A percentile compares a stretch with the other conserved stretches of the same genome.
Evolutionary conservation across 23 tunicate species (phyloP).

Genomic region (Styela plicata): DNA sequence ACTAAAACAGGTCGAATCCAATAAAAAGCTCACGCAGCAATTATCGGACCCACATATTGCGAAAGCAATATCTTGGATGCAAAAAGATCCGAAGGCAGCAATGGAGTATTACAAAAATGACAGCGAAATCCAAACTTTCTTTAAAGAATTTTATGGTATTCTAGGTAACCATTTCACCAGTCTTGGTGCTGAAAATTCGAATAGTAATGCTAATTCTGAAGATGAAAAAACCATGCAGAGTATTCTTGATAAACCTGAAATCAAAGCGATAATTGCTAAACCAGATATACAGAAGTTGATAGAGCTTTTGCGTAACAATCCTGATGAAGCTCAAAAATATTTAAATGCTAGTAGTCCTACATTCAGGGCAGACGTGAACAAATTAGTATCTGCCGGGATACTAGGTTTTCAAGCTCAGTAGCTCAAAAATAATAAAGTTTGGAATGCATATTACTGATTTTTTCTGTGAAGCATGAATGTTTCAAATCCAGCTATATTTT

Average conservation of each 20-base stretch:
- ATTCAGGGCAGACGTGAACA: conserved; percentile 68
- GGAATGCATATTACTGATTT: too few species aligned
- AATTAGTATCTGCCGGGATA: conserved; percentile 49
- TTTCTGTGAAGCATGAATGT: too few species aligned
- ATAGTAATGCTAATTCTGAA: conserved; percentile 20
- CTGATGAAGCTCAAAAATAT: conserved; percentile 51
- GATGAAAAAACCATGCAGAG: conserved; percentile 50
- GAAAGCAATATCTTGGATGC: conserved; percentile 64
- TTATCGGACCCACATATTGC: conserved; percentile 65
- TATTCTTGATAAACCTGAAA: conserved; percentile 55
- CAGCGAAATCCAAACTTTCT: conserved; percentile 57
- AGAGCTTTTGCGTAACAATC: conserved; percentile 36
- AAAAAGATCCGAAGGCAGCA: conserved; percentile 70
- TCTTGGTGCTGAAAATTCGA: conserved; percentile 30
- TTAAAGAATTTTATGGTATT: conserved; percentile 61
- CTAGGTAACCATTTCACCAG: conserved; percentile 68
- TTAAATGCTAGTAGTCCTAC: conserved; percentile 37
- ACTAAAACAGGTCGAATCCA: conserved; percentile 53
- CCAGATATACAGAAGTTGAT: conserved; percentile 56
- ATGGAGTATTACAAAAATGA: conserved; percentile 82
- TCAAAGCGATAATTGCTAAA: conserved; percentile 51
- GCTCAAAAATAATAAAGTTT: too few species aligned
- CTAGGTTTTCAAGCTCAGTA: conserved; percentile 40
- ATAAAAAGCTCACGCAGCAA: conserved; percentile 48
- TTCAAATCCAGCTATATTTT: too few species aligned